Evolutionary conservation across 1,140 invertebrate species (phyloP), one percentile per base, ranked within the genome.

Genomic region (Drosophila simulans): DNA sequence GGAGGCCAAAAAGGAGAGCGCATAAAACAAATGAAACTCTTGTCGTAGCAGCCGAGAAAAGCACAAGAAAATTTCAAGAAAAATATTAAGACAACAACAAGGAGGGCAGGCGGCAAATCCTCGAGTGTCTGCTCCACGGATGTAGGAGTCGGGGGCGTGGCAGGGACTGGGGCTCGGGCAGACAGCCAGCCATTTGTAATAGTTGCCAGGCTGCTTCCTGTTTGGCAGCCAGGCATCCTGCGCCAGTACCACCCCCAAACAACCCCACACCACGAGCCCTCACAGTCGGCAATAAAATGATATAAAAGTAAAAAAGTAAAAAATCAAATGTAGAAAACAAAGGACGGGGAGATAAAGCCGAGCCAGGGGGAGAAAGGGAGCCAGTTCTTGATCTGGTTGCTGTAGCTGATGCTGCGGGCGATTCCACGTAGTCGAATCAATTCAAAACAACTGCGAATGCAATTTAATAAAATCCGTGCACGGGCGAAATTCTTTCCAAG

Each of bases 401-500:
- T 65, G 55, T 42, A 39, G 51, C 53, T 55, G 15, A 53, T 51
- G 80, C 80, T 85, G 75, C 80, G 76, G 83, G 83, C 84, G 56
- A 89, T 88, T 80, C 48, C 68, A 88, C 71, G 70, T 89, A 77
- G 76, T 80, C 70, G 75, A 91, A 83, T 82, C 89, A 91, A 91
- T 91, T 91, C 85, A 90, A 91, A 91, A 91, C 80, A 91, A 89
- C 89, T 91, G 82, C 89, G 89, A 91, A 91, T 91, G 89, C 89
- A 91, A 91, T 91, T 91, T 91, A 91, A 91, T 91, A 91, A 91
- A 86, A 91, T 91, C 84, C 90, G 89, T 89, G 83, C 80, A 79
- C 80, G 79, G 65, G 76, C 69, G 68, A 82, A 85, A 57, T 77
- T 80, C 60, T 78, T 89, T 79, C 63, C 66, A 78, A 88, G 80